Percentiles rank a stretch among this genome's conserved stretches.
These are phyloP conservation scores for Daphoenositta chrysoptera DNA, from an alignment of 2,113 vertebrate species.

Conservation along the genomic window DNA sequence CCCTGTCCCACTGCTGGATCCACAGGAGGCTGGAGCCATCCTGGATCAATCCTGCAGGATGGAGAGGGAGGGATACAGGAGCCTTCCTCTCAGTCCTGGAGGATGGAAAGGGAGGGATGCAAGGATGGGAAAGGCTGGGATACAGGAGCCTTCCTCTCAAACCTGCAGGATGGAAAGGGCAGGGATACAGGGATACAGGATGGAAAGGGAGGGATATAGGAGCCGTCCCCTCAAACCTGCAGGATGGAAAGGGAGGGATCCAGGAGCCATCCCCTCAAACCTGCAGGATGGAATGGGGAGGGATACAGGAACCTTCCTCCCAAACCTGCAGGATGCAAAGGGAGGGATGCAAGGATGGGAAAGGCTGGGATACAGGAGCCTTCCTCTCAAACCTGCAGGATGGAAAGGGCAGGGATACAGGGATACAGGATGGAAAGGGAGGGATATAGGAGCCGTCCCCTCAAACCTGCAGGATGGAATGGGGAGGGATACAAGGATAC, in stretches of 20 bases:
- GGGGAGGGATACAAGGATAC: too few relatives aligned
- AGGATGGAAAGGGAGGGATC: not conserved
- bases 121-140: not conserved
- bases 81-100: not conserved
- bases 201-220: too few relatives aligned
- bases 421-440: not conserved
- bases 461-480: not conserved
- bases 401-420: not conserved
- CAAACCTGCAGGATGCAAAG: not conserved
- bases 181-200: too few relatives aligned
- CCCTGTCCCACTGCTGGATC: not conserved
- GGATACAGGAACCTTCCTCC: not conserved
- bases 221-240: too few relatives aligned
- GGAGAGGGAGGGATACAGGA: not conserved
- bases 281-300: not conserved
- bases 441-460: not conserved
- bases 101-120: not conserved
- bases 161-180: not conserved
- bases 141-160: not conserved
- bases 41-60: not conserved
- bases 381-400: too few relatives aligned
- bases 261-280: not conserved
- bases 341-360: not conserved
- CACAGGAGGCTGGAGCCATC: not conserved
- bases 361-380: too few relatives aligned